Percentiles rank a stretch among this genome's conserved stretches.
Conservation (phyloP, 2,113 vertebrate species). For the Hydropotes inermis region DNA sequence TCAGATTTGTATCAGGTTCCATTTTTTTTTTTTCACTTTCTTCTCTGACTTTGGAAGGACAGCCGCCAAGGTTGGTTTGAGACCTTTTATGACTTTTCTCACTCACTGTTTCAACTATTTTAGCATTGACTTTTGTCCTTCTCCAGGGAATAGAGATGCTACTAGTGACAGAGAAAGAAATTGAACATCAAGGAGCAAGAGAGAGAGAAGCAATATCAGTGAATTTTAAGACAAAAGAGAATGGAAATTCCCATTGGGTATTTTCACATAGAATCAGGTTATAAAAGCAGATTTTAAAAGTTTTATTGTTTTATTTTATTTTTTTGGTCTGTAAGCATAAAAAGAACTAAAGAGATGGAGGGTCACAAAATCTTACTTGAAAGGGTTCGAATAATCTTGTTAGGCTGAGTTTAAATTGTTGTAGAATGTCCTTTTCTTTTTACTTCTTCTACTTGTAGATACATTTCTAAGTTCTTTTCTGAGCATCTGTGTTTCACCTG, state of each 20-base stretch:
- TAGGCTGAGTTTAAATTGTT: conserved; percentile 14
- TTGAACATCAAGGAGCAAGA: conserved; percentile 38
- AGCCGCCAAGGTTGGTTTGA: conserved; percentile 41
- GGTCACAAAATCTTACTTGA: conserved; percentile 26
- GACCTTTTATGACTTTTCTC: conserved; percentile 45
- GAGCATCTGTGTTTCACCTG: conserved; percentile 43
- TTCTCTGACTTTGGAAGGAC: conserved; percentile 42
- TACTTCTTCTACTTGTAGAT: conserved; percentile 12
- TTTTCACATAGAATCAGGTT: conserved; percentile 56
- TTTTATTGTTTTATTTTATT: conserved; percentile 53
- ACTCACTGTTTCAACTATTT: conserved; percentile 12
- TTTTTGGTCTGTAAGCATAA: conserved; percentile 20
- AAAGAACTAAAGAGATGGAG: conserved; percentile 39
- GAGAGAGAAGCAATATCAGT: conserved; percentile 28
- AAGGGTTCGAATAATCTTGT: conserved; percentile 5
- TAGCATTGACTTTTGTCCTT: conserved; percentile 28
- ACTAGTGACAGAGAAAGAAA: conserved; percentile 20
- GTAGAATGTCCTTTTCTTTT: background rate
- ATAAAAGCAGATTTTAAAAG: conserved; percentile 67
- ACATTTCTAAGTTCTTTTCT: background rate
- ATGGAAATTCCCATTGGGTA: conserved; percentile 39
- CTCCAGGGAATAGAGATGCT: conserved; percentile 17
- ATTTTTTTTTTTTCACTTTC: conserved; percentile 26
- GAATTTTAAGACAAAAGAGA: conserved; percentile 52
- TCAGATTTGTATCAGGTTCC: conserved; percentile 27